Base-by-base conservation (phyloP, 2,888 invertebrate genomes). In the Sphaerophoria taeniata region DNA sequence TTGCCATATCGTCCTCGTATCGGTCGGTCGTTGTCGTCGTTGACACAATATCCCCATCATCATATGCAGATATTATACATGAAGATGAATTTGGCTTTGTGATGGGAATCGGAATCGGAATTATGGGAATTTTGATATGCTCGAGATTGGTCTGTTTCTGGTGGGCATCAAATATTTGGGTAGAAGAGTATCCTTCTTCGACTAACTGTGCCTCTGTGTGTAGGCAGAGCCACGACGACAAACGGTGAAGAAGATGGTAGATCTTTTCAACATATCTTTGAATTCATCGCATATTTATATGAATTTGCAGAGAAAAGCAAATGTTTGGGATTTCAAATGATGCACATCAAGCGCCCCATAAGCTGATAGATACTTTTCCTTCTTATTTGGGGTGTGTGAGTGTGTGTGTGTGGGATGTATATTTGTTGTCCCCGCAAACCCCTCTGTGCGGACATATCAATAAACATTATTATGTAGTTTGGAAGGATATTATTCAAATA, bases 51-150 rank as follows among this genome's bases (percentile, higher is more conserved):
- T 31, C 12, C 2, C 24, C 6, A 7, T 47, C 45, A 16, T 34
- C 34, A 14, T 49, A 36, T 34, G 33, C 63, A 47, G 33, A 33
- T 24, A 34, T 11, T 43, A 4, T 9, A 9, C 12, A 43, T 43
- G 43, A 36, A 34, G 34, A 67, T 67, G 65, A 34, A 49, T 33
- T 63, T 51, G 51, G 65, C 65, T 67, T 51, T 67, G 65, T 67
- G 65, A 67, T 49, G 47, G 34, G 65, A 12, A 51, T 24, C 51
- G 34, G 65, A 12, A 51, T 24, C 51, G 49, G 36, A 24, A 24
- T 67, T 51, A 67, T 67, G 12, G 36, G 36, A 67, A 67, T 67
- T 67, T 67, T 31, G 51, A 65, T 47, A 36, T 63, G 47, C 43
- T 43, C 3, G 43, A 43, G 6, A 43, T 43, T 43, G 43, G 11